Evolutionary conservation across 2,113 vertebrate species (phyloP).

Genomic region (Carlito syrichta): DNA sequence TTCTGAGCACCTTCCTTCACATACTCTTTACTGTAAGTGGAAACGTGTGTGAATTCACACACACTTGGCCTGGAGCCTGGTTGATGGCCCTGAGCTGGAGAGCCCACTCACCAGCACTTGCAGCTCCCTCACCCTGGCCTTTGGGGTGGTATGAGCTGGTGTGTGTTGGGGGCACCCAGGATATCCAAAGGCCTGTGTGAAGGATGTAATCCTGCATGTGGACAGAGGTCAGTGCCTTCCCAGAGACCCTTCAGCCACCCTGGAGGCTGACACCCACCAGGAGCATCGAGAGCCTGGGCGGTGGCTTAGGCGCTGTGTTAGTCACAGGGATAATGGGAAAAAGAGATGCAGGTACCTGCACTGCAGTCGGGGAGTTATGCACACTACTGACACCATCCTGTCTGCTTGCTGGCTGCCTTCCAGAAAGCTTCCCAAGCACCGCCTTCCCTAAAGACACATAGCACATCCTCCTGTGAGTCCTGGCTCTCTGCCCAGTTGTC

Average conservation of each 20-base stretch:
- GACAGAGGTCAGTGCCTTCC: not conserved
- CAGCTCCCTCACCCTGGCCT: not conserved
- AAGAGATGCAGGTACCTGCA: rapidly evolving
- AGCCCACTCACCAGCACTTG: not conserved
- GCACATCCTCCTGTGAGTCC: rapidly evolving
- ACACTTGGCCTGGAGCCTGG: not conserved
- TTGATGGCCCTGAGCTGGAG: not conserved
- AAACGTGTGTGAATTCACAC: not conserved
- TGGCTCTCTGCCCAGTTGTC: not conserved
- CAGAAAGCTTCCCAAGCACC: not conserved
- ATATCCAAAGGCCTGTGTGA: not conserved
- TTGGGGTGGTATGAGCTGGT: not conserved
- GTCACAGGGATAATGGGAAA: not conserved
- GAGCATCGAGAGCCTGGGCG: not conserved
- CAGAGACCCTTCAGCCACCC: not conserved
- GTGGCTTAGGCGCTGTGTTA: not conserved
- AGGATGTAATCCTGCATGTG: rapidly evolving
- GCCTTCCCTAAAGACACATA: not conserved
- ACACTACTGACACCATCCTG: not conserved
- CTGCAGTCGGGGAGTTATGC: not conserved
- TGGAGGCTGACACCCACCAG: rapidly evolving
- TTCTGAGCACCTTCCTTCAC: not conserved
- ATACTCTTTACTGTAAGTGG: not conserved
- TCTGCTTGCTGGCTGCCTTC: not conserved
- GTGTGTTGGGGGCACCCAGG: too few species aligned